Evolutionary conservation across 2,888 invertebrate genomes (phyloP), one percentile per base, ranked within the genome.

Genomic region (Acanthococcus lagerstroemiae): DNA sequence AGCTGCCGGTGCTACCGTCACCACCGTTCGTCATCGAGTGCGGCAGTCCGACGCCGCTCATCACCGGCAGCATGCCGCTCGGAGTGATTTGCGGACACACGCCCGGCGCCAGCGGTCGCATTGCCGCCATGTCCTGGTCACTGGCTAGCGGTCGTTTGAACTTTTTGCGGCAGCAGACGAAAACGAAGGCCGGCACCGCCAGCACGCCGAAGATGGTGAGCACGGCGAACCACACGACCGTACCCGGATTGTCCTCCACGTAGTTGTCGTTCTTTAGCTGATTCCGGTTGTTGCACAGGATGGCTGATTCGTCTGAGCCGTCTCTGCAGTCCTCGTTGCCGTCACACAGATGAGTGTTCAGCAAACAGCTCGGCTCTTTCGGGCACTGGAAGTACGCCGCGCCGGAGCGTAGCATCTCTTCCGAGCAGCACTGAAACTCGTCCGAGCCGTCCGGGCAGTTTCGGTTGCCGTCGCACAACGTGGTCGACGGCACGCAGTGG

Each of bases 371-470:
- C n/a, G 84, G 83, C 12, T 22, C 37, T 1, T n/a, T 50, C 9
- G 1, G 6, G 30, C 61, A 61, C 26, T 12, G 61, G 30, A 61
- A 61, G 30, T 61, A 61, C 5, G 61, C 30, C 4, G 26, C 5
- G 21, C 48, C 27, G 4, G 21, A 2, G 3, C 15, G 19, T n/a
- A 9, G 6, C 25, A 9, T 26, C 1, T 50, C 60, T 12, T 27
- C 25, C 4, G 60, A 12, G 27, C 60, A 60, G 21, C 46, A 46
- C 1, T 82, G 80, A 5, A 82, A 78, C 75, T 92, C 92, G 74
- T 92, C 91, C 0, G 86, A 83, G 1, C 88, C 88, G 76, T 91
- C 90, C 1, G 83, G 83, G 74, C 92, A 92, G 74, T 91, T 84
- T 9, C 82, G 82, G 76, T 82, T 84, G 0, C 86, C 85, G 75